phyloP scores from a whole-genome alignment of 1,140 invertebrate species.

The Matsumurasca onukii region DNA sequence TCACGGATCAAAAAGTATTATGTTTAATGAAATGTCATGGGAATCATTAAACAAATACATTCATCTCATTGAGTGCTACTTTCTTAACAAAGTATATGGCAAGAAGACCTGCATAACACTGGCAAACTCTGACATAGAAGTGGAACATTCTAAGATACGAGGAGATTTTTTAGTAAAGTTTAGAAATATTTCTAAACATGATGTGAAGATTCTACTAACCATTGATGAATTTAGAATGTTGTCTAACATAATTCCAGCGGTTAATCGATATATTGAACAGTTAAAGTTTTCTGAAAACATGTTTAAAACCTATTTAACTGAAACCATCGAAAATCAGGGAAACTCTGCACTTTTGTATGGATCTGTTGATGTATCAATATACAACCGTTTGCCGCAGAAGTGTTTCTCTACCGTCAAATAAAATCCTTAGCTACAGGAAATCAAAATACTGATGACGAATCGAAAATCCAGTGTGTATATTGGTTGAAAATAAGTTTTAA shows the following conservation, averaged over 20 bases:
- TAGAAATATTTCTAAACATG: not conserved
- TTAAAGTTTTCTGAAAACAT: not conserved
- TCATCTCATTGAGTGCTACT: not conserved
- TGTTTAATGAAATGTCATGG: not conserved
- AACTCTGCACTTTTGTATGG: not conserved
- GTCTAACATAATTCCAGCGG: not conserved
- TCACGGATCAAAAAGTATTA: not conserved
- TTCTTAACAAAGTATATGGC: not conserved
- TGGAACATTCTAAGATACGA: not conserved
- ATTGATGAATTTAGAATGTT: not conserved
- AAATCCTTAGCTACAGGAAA: not conserved
- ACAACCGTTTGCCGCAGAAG: not conserved
- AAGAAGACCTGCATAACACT: not conserved
- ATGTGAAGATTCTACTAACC: not conserved
- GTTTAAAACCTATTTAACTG: not conserved
- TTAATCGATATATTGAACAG: conserved; percentile 1
- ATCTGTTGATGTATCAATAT: not conserved
- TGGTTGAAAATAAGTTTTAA: not conserved
- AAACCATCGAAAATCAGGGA: not conserved
- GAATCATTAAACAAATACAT: not conserved
- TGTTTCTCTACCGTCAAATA: not conserved
- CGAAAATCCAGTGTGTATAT: not conserved
- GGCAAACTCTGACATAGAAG: not conserved
- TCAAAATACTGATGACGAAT: not conserved
- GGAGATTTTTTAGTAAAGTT: not conserved